phyloP scores from a whole-genome alignment of 2,888 invertebrate species.

The Lepeophtheirus nordmannii region DNA sequence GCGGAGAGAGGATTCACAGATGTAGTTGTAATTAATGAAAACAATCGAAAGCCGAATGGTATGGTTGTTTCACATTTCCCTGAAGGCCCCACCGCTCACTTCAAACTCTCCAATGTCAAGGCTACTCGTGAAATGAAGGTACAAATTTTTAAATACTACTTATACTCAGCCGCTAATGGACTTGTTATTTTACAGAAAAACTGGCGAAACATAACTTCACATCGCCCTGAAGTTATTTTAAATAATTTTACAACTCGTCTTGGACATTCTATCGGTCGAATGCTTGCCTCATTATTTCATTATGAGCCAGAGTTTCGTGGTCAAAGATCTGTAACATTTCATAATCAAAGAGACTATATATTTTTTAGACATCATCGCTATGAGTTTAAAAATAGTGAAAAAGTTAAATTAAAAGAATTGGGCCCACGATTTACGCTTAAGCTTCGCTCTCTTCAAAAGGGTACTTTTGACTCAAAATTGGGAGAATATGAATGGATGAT shows the following conservation, averaged over 20 bases:
- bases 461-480: constrained; percentile 88
- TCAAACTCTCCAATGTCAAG: constrained; percentile 78
- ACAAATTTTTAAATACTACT: too few relatives aligned
- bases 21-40: constrained; percentile 81
- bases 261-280: constrained; percentile 76
- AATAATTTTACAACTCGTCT: constrained; percentile 90
- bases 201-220: constrained; percentile 52
- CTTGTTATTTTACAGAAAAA: constrained; percentile 22
- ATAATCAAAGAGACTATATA: constrained; percentile 96
- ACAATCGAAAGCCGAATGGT: constrained; percentile 74
- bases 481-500: constrained; percentile 96
- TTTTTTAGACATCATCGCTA: constrained; percentile 97
- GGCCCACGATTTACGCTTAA: constrained; percentile 93
- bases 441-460: constrained; percentile 79
- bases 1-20: constrained; percentile 65
- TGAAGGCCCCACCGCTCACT: constrained; percentile 90
- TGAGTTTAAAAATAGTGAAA: constrained; percentile 57
- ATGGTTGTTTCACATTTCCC: constrained; percentile 84
- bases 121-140: constrained; percentile 66
- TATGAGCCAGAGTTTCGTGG: constrained; percentile 90
- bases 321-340: constrained; percentile 83
- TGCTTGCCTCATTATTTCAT: constrained; percentile 86
- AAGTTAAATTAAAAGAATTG: constrained; percentile 66
- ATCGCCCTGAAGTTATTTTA: constrained; percentile 84
- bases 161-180: too few relatives aligned